A percentile compares a stretch with the other conserved stretches of the same genome.
Conservation (phyloP, 2,888 invertebrate genomes). For the Falcaria lacertinaria region DNA sequence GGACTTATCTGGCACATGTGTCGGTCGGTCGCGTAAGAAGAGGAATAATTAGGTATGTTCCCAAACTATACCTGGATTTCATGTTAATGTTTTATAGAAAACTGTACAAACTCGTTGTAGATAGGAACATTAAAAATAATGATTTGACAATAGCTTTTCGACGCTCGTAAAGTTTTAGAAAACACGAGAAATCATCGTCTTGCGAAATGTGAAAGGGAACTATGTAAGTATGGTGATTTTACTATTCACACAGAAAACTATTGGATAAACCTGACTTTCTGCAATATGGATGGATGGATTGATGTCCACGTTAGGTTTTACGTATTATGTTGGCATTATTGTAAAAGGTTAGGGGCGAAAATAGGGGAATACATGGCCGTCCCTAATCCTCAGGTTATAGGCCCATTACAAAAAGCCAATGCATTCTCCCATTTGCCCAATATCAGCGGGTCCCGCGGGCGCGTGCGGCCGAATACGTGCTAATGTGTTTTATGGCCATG, state of each 20-base stretch:
- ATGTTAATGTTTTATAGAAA: background rate
- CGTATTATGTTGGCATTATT: background rate
- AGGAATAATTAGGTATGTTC: no score
- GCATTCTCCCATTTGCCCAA: slow-evolving; percentile 65
- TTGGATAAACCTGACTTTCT: background rate
- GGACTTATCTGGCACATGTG: no score
- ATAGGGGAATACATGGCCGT: slow-evolving; percentile 40
- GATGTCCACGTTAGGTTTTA: no score
- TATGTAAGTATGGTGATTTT: background rate
- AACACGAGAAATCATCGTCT: slow-evolving; percentile 18
- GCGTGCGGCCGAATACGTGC: slow-evolving; percentile 59
- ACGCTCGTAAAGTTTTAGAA: slow-evolving; percentile 13
- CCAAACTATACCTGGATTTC: no score
- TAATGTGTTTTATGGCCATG: slow-evolving; percentile 68
- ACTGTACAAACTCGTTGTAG: background rate
- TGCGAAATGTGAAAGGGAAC: slow-evolving; percentile 12
- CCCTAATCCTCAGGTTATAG: slow-evolving; percentile 63
- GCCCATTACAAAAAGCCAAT: slow-evolving; percentile 73
- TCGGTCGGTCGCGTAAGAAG: no score
- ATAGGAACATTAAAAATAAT: background rate
- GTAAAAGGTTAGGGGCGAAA: slow-evolving; percentile 9
- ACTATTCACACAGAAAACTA: background rate
- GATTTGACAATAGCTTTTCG: background rate
- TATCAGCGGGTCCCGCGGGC: slow-evolving; percentile 37
- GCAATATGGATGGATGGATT: no score